phyloP scores from a whole-genome alignment of 1,140 invertebrate genomes.

The Caenorhabditis inopinata region DNA sequence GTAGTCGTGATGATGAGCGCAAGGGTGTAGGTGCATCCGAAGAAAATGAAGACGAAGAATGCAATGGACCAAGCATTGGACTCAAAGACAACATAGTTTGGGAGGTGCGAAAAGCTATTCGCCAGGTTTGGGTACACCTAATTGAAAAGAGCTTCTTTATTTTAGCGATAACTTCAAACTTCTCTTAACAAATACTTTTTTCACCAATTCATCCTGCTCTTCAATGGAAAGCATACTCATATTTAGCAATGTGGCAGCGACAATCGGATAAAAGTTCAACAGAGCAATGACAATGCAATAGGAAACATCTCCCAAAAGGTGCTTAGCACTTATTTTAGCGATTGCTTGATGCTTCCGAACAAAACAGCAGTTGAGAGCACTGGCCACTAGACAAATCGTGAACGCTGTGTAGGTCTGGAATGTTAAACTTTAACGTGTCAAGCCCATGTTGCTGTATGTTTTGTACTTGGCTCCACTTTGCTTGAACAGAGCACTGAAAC shows the following conservation, averaged over 20 bases:
- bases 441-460: too few relatives aligned
- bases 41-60: slow-evolving; percentile 9
- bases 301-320: neutral
- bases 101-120: neutral
- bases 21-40: neutral
- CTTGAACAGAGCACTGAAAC: too few relatives aligned
- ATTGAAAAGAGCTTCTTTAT: neutral
- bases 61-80: slow-evolving; percentile 2
- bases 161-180: neutral
- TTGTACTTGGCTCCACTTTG: too few relatives aligned
- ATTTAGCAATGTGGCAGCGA: slow-evolving; percentile 3
- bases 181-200: neutral
- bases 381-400: neutral
- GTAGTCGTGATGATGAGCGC: neutral
- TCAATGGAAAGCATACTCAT: neutral
- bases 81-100: slow-evolving; percentile 22
- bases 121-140: slow-evolving; percentile 15
- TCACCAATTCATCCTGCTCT: neutral
- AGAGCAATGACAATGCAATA: neutral
- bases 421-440: too few relatives aligned
- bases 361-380: slow-evolving; percentile 5
- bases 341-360: slow-evolving; percentile 15
- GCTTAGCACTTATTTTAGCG: neutral
- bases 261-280: slow-evolving; percentile 9
- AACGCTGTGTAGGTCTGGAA: slow-evolving; percentile 12